These are phyloP conservation scores for Caerostris extrusa DNA, from an alignment of 1,140 invertebrate genomes.

Conservation along the genomic window DNA sequence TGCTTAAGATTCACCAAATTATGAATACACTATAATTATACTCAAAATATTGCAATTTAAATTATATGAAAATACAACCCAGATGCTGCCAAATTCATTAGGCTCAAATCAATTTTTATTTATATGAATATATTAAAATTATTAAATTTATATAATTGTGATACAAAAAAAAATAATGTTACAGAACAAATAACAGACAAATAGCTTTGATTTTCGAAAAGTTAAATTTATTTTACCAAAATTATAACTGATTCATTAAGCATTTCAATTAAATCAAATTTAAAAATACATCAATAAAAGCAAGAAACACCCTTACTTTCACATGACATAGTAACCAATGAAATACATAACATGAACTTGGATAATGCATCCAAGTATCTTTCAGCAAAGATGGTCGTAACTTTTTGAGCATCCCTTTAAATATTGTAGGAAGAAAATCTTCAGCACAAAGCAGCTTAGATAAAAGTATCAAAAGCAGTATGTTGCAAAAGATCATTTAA, in stretches of 20 bases:
- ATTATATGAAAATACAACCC: too few species aligned
- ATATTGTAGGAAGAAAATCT: slow-evolving; percentile 52
- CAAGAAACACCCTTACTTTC: slow-evolving; percentile 31
- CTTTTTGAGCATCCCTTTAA: slow-evolving; percentile 54
- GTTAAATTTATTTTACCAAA: too few species aligned
- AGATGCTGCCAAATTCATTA: too few species aligned
- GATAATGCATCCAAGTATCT: slow-evolving; percentile 61
- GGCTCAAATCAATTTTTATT: too few species aligned
- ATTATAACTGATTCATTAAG: too few species aligned
- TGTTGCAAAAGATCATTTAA: slow-evolving; percentile 15
- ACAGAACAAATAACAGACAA: not conserved
- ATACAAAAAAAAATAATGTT: not conserved
- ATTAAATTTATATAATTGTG: too few species aligned
- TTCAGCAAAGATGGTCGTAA: slow-evolving; percentile 55
- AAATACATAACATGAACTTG: slow-evolving; percentile 62
- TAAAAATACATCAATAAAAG: not conserved
- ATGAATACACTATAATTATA: too few species aligned
- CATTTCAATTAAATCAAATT: too few species aligned
- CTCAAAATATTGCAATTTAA: too few species aligned
- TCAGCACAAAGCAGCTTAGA: slow-evolving; percentile 60
- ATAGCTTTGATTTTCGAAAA: too few species aligned
- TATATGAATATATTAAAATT: too few species aligned
- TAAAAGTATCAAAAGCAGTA: not conserved
- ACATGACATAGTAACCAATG: slow-evolving; percentile 52
- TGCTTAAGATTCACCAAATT: too few species aligned